Evolutionary conservation across 2,888 invertebrate genomes (phyloP), one percentile per base, ranked within the genome.

Genomic region (Gandaritis pyraliata): DNA sequence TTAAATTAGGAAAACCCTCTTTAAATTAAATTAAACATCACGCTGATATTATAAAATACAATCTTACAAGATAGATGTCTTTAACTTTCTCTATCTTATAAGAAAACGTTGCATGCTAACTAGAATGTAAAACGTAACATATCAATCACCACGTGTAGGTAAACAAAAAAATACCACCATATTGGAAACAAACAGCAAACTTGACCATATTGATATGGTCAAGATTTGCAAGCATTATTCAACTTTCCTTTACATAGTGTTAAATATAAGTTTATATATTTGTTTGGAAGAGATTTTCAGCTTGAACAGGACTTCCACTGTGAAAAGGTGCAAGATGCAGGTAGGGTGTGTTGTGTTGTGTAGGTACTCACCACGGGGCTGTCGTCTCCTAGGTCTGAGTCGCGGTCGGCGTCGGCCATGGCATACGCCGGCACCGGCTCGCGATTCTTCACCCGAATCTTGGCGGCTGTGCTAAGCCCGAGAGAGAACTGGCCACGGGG

Each of bases 381-480:
- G 71, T 96, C 95, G 83, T 96, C 96, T 72, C 96, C 96, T 72
- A 95, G 89, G 87, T 95, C 95, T 85, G 95, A 95, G 78, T 96
- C 96, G 78, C 95, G 89, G 86, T 93, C 93, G 89, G 90, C 90
- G 88, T 92, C 92, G 85, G 92, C 96, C 96, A 96, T 96, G 91
- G 95, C 95, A 94, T 96, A 96, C 93, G 96, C 95, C 93, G 96
- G 96, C 90, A 96, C 94, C 92, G 96, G 96, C 86, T 96, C 96
- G 93, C 95, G 95, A 88, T 96, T 96, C 95, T 96, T 96, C 91
- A 96, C 95, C 94, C 96, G 95, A 96, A 96, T 96, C 94, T 96
- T 96, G 96, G 92, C 93, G 92, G 88, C 78, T 92, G 85, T 73
- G 61, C 64, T 63, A 55, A 71, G 72, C 81, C 85, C 86, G 83